A percentile compares a stretch with the other conserved stretches of the same genome.
Evolutionary conservation across 2,797 vertebrate species (phyloP).

Genomic region (Acrossocheilus fasciatus): DNA sequence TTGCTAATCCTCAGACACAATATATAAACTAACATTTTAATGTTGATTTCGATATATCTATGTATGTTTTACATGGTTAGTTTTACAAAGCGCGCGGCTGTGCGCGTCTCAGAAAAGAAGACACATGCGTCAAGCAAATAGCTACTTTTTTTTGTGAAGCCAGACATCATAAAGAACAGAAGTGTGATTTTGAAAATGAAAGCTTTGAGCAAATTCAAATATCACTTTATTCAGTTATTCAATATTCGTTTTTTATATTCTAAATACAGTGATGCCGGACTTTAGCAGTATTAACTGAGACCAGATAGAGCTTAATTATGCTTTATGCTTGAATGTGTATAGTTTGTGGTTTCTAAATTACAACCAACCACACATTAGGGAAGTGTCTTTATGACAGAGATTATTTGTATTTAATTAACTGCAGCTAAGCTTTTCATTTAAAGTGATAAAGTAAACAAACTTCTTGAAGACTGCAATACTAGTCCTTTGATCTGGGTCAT

Average conservation of each 20-base stretch:
- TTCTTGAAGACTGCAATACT: neutral
- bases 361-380: neutral
- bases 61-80: neutral
- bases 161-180: neutral
- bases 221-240: neutral
- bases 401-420: neutral
- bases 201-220: neutral
- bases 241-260: neutral
- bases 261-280: neutral
- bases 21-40: neutral
- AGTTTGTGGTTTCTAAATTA: neutral
- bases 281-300: neutral
- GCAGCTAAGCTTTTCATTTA: neutral
- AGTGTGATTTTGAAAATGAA: neutral
- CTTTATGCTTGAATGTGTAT: neutral
- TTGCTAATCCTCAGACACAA: neutral
- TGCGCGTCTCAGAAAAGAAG: neutral
- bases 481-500: neutral
- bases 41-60: neutral
- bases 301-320: neutral
- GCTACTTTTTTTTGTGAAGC: neutral
- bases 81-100: neutral
- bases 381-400: neutral
- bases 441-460: neutral
- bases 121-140: too few species aligned